A percentile compares a stretch with the other conserved stretches of the same genome.
Conservation (phyloP, 2,113 vertebrate species). For the Festucalex cinctus region DNA sequence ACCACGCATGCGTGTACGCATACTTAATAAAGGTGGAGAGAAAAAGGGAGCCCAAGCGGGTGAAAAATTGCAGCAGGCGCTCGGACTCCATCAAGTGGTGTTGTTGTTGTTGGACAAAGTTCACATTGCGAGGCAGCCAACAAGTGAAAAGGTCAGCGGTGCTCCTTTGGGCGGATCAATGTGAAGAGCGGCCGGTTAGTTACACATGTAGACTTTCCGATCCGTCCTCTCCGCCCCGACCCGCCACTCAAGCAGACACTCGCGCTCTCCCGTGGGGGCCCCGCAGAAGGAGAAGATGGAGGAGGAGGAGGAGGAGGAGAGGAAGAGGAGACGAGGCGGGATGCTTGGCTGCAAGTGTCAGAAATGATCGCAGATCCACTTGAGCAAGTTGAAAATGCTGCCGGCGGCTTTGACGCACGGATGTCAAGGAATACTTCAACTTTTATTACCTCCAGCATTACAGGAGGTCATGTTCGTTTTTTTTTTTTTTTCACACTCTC, state of each 20-base stretch:
- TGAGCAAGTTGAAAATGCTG: constrained; percentile 50
- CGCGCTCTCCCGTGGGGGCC: constrained; percentile 36
- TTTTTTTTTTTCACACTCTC: background rate
- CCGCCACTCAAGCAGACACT: constrained; percentile 52
- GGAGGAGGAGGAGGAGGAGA: background rate
- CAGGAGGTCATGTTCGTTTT: background rate
- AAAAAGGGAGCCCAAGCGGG: no score
- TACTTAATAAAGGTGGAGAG: constrained; percentile 3
- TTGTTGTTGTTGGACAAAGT: constrained; percentile 12
- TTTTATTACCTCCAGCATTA: background rate
- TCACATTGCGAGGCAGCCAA: constrained; percentile 8
- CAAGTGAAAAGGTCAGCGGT: constrained; percentile 49
- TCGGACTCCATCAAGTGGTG: constrained; percentile 9
- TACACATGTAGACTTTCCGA: constrained; percentile 26
- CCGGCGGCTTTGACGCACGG: constrained; percentile 41
- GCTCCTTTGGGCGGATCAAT: constrained; percentile 54
- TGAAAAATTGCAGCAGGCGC: constrained; percentile 10
- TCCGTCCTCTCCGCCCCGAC: constrained; percentile 24
- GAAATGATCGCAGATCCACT: constrained; percentile 49
- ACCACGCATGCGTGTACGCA: constrained; percentile 13
- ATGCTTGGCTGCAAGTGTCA: constrained; percentile 47
- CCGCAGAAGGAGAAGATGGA: constrained; percentile 1
- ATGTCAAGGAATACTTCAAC: constrained; percentile 21
- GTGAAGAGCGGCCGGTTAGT: constrained; percentile 36
- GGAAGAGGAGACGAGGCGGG: constrained; percentile 48